Percentiles rank a stretch among this genome's conserved stretches.
Evolutionary conservation across 1,140 invertebrate genomes (phyloP).

Genomic region (Frieseomelitta varia): DNA sequence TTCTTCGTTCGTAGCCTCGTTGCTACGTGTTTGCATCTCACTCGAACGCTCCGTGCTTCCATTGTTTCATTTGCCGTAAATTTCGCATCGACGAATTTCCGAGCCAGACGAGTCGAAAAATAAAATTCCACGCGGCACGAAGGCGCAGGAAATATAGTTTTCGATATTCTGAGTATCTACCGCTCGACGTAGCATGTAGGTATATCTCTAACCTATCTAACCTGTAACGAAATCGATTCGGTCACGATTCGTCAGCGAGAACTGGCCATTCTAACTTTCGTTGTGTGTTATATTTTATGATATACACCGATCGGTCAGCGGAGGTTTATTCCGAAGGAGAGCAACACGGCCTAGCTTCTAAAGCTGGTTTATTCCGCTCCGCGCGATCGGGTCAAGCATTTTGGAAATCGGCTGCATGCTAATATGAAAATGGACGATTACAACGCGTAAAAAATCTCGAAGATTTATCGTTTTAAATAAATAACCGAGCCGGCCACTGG

Average conservation of each 20-base stretch:
- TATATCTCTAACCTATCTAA: conserved; percentile 39
- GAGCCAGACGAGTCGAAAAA: neutral
- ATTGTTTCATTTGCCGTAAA: neutral
- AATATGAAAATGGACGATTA: too few relatives aligned
- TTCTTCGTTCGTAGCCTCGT: neutral
- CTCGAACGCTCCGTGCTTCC: neutral
- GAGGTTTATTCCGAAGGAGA: neutral
- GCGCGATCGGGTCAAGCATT: neutral
- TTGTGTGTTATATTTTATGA: conserved; percentile 31
- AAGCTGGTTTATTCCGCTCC: neutral
- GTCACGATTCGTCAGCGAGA: conserved; percentile 7
- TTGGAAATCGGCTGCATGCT: neutral
- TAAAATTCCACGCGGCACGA: conserved; percentile 35
- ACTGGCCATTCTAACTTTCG: conserved; percentile 3
- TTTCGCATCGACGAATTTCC: neutral
- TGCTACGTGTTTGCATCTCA: neutral
- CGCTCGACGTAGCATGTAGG: conserved; percentile 47
- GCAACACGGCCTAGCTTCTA: neutral
- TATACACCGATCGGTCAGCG: neutral
- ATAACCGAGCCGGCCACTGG: neutral
- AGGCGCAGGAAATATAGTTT: conserved; percentile 46
- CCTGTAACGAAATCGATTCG: conserved; percentile 65
- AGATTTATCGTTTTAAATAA: neutral
- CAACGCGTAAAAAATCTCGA: too few relatives aligned
- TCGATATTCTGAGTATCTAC: conserved; percentile 71